Base-by-base conservation (phyloP, 2,113 vertebrate species). In the Eudyptes chrysolophus region DNA sequence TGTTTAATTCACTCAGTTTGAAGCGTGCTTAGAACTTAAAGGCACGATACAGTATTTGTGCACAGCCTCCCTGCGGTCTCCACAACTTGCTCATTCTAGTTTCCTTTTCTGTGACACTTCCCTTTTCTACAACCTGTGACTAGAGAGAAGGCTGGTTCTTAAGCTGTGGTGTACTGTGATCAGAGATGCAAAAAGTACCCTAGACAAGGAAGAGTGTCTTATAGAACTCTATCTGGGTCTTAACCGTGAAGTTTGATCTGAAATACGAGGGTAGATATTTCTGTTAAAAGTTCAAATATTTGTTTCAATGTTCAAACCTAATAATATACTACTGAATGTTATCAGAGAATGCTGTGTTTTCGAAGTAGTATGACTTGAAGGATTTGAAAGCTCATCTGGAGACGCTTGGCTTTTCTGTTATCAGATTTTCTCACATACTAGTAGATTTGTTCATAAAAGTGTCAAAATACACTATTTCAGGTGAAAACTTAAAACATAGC, bases 21-120 rank as follows among this genome's bases (percentile, higher is more conserved):
- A 69, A 77, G 26, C 30, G 11, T 68, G 26, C 44, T 78, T 51
- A 52, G 55, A 91, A 77, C 7, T 57, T 49, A 14, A 32, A 51
- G 61, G 21, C 62, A 44, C 13, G 49, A 25, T 49, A 17, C 34
- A 40, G 26, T 21, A 5, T 65, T 80, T 66, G 26, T 79, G 48
- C 13, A 10, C 8, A 24, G 36, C 32, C 15, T 78, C 14, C 30
- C 27, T 76, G 57, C n/a, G 19, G n/a, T 32, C 22, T 55, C 18
- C 20, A 3, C 20, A 36, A 4, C 5, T 64, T 7, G 1, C 13
- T 77, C 6, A 1, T 49, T 44, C 10, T 29, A 6, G 17, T 49
- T 60, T 8, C 15, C 42, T 46, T 46, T 61, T 38, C 25, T 68
- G 25, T 52, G 36, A 61, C 19, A 10, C 40, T 51, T 58, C 13